Evolutionary conservation across 2,888 invertebrate species (phyloP).

Genomic region (Dryobota labecula): DNA sequence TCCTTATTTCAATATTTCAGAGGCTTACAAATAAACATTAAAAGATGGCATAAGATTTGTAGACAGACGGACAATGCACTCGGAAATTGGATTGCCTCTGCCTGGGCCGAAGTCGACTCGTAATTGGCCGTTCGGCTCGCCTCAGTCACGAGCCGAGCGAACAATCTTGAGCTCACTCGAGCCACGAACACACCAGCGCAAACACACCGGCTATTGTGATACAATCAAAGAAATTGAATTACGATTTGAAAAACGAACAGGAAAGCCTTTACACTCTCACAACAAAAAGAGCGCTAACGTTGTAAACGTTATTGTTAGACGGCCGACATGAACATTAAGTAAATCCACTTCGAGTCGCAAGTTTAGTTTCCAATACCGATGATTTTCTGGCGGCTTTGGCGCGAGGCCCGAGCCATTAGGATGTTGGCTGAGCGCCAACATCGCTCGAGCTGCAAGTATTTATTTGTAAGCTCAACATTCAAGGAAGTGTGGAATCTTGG

Average conservation of each 20-base stretch:
- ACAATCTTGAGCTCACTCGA: conserved; percentile 64
- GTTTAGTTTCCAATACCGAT: conserved; percentile 85
- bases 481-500: conserved; percentile 88
- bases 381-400: conserved; percentile 86
- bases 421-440: conserved; percentile 84
- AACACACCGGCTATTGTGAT: conserved; percentile 59
- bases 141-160: conserved; percentile 73
- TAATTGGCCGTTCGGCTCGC: conserved; percentile 81
- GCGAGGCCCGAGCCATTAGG: conserved; percentile 86
- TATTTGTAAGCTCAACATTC: conserved; percentile 89
- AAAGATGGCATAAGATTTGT: conserved; percentile 66
- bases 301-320: conserved; percentile 64
- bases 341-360: conserved; percentile 82
- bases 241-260: conserved; percentile 62
- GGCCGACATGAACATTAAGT: conserved; percentile 75
- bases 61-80: conserved; percentile 83
- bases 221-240: conserved; percentile 67
- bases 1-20: conserved; percentile 37
- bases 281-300: conserved; percentile 56
- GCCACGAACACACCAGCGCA: conserved; percentile 64
- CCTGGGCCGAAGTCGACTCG: conserved; percentile 75
- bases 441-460: conserved; percentile 84
- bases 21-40: conserved; percentile 58
- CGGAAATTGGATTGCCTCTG: conserved; percentile 86
- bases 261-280: conserved; percentile 49